Evolutionary conservation across 64 coral and sea anemone genomes (phyloP).

Genomic region (Stylophora pistillata): DNA sequence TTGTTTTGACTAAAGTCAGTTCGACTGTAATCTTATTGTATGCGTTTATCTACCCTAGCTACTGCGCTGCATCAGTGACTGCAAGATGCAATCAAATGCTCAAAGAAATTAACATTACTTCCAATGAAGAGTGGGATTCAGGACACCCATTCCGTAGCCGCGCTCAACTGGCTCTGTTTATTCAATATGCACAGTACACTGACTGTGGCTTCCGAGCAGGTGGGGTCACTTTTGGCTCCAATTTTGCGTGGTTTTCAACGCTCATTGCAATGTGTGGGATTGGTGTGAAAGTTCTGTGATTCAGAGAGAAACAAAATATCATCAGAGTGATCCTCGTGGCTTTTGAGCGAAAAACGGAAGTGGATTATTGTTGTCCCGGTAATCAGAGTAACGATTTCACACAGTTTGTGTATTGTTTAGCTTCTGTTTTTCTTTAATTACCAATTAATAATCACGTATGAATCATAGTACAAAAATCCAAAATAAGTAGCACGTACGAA

Average conservation of each 20-base stretch:
- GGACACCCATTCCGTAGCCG: conserved; percentile 49
- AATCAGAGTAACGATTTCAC: no score
- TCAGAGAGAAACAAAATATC: no score
- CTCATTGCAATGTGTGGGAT: conserved; percentile 62
- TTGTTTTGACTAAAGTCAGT: neutral
- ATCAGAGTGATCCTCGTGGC: no score
- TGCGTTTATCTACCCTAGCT: conserved; percentile 80
- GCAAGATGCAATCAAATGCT: conserved; percentile 73
- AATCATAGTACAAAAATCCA: neutral
- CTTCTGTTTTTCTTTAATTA: neutral
- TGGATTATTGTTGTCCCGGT: no score
- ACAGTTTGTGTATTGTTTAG: neutral
- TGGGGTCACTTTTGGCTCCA: conserved; percentile 64
- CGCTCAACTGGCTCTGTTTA: conserved; percentile 47
- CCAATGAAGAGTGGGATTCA: conserved; percentile 55
- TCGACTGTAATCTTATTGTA: conserved; percentile 33
- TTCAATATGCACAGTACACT: conserved; percentile 67
- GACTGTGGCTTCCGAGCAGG: conserved; percentile 69
- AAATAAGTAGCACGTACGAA: conserved; percentile 9
- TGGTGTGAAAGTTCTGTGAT: conserved; percentile 56
- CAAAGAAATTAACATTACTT: conserved; percentile 67
- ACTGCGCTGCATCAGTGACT: conserved; percentile 68
- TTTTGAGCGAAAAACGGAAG: no score
- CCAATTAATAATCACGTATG: neutral
- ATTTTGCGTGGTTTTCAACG: conserved; percentile 77